Evolutionary conservation across 2,888 invertebrate species (phyloP), one percentile per base, ranked within the genome.

Genomic region (Himalopsyche anomala): DNA sequence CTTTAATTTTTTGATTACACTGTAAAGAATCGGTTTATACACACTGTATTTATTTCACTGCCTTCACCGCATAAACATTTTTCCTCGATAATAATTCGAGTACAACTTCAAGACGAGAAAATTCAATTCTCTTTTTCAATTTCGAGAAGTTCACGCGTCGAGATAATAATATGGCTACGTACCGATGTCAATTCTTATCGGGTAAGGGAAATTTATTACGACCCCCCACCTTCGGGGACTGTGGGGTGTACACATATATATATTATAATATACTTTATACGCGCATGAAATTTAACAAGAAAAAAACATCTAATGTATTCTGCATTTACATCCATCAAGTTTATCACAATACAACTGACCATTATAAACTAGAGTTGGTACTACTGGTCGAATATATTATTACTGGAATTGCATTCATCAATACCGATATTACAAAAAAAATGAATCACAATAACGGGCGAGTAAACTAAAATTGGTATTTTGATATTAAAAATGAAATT

Each of bases 101-200:
- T 62, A 62, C 62, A 62, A 62, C 62, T 62, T 15, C 62, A 28
- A 62, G 62, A 62, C 19, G 62, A 62, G 62, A 62, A 62, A 62
- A 80, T 80, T 80, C 80, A 36, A 80, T 80, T 80, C 42, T 40
- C 42, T 80, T 80, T 80, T 80, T 80, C 80, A 80, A 80, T 80
- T 80, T 80, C 28, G 80, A 38, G n/a, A 80, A 80, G 40, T 80
- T 42, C 38, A 62, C 62, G 62, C 62, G 62, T 62, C 62, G 62
- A 62, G 62, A 62, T 62, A 62, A 62, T 62, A 81, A 62, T 55
- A 17, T 40, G 81, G 45, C n/a, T 81, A 85, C 85, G 45, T 85
- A 69, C 81, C 85, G 81, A 51, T 69, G 85, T 85, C 82, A 82
- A 85, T 85, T 85, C 82, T 85, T 85, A 85, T 85, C 85, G 54